Evolutionary conservation across 2,113 vertebrate genomes (phyloP), one percentile per base, ranked within the genome.

Genomic region (Ptychochromis oligacanthus): DNA sequence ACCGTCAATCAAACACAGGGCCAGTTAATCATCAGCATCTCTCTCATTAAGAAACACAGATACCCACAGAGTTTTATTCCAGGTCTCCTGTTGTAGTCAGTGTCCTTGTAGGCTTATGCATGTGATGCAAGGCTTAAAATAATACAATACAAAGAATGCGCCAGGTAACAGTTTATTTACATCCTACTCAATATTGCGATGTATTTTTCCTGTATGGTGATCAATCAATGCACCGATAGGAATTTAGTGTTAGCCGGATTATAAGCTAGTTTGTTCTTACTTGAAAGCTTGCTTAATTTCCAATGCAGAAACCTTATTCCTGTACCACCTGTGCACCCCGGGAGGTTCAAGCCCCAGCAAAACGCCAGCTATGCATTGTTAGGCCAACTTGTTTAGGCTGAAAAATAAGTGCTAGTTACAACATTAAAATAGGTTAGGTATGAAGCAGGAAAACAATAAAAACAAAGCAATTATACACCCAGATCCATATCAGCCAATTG

Each of bases 11-110:
- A 92, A 52, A 82, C 77, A 4, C 24, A 28, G 70, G 55, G 46
- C 46, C 22, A 79, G 77, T 86, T 91, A 84, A 91, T 92, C 88
- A 84, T 40, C 79, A 31, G 76, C 85, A 34, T 85, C 75, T 38
- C 79, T 58, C 76, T 77, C 80, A 80, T 88, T 87, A 88, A 56
- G 83, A 86, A 81, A 82, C 89, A 86, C 72, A 82, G 89, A 89
- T 84, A 7, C 67, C 46, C 62, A 3, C 12, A 1, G 85, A 87
- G 91, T 82, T 90, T 17, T 8, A 67, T 36, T 43, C 56, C 75
- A 5, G 64, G 34, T 90, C 62, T 72, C 31, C 59, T 57, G 83
- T 11, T 61, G 58, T 52, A 60, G 28, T 22, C 22, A 0, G 15
- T 2, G 80, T 67, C 67, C 84, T 77, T 28, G n/a, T 20, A 1